phyloP scores from a whole-genome alignment of 2,113 vertebrate species.

The Pica pica region DNA sequence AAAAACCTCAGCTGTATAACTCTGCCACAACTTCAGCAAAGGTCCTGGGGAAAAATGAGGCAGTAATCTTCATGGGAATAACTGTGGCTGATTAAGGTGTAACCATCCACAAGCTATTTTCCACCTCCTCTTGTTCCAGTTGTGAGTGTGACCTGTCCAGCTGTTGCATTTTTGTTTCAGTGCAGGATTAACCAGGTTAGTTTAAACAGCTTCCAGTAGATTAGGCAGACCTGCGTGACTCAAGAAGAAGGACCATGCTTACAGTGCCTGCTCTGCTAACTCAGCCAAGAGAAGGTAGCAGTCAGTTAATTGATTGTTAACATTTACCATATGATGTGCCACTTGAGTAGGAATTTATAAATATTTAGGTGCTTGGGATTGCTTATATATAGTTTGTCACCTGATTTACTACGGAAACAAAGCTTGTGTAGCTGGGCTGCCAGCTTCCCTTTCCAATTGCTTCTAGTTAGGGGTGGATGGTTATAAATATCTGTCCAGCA shows the following conservation, averaged over 20 bases:
- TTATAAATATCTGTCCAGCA: neutral
- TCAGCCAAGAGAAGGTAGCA: neutral
- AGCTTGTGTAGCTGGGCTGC: neutral
- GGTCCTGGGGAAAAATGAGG: neutral
- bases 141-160: neutral
- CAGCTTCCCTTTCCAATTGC: neutral
- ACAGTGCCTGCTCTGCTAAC: neutral
- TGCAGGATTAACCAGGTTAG: neutral
- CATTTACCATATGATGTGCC: neutral
- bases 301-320: neutral
- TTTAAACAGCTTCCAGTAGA: neutral
- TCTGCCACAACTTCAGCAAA: neutral
- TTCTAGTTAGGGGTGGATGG: neutral
- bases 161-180: neutral
- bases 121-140: neutral
- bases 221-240: neutral
- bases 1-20: neutral
- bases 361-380: neutral
- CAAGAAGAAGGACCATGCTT: neutral
- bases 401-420: neutral
- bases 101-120: neutral
- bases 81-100: neutral
- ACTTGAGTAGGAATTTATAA: neutral
- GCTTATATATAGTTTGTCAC: neutral
- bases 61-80: neutral